Conservation (phyloP, 2,797 vertebrate genomes). For the Gymnothorax javanicus region DNA sequence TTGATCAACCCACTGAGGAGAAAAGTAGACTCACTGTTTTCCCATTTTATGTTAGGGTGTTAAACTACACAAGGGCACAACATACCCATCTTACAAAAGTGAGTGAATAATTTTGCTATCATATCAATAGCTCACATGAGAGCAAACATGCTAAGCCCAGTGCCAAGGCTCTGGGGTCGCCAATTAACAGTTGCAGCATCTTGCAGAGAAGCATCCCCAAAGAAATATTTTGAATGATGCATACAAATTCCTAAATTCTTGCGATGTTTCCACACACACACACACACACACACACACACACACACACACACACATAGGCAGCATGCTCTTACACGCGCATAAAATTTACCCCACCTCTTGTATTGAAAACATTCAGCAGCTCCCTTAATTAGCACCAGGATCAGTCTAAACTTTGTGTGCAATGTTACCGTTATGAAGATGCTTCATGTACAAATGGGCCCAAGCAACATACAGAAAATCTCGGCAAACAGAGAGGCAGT, state of each 20-base stretch:
- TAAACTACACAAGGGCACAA: no score
- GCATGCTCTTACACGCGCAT: background rate
- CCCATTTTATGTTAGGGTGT: no score
- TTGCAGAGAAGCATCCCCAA: no score
- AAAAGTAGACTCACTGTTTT: no score
- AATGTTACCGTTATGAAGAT: background rate
- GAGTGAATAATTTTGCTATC: background rate
- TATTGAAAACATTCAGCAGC: background rate
- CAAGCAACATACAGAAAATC: background rate
- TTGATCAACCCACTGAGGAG: no score
- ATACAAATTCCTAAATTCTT: no score
- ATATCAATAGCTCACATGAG: no score
- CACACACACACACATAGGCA: background rate
- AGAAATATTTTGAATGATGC: no score
- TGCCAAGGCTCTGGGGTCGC: no score
- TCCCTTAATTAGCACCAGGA: background rate
- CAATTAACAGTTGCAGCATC: no score
- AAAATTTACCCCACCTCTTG: background rate
- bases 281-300: background rate
- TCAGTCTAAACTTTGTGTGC: background rate
- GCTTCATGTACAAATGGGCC: background rate
- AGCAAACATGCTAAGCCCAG: no score
- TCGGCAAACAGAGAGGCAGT: background rate
- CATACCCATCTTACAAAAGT: background rate
- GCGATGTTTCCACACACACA: background rate